Percentiles rank a stretch among this genome's conserved stretches.
Conservation (phyloP, 2,113 vertebrate species). For the Lophochroa leadbeateri region DNA sequence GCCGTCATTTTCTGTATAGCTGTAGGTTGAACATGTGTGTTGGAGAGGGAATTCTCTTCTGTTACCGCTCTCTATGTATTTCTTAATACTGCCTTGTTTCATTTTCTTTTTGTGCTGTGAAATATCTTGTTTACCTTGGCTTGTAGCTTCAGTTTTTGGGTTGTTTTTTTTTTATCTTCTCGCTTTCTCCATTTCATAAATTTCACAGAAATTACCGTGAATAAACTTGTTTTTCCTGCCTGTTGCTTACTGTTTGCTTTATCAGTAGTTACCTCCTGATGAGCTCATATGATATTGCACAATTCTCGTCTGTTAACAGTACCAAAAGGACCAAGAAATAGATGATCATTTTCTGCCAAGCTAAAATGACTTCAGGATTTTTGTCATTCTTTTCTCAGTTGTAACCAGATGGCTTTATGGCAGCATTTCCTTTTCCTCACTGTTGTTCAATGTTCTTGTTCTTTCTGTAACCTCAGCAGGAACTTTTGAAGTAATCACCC, state of each 20-base stretch:
- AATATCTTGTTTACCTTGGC: not conserved
- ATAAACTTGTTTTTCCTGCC: not conserved
- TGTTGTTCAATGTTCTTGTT: not conserved
- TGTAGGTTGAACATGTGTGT: not conserved
- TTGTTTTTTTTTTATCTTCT: not conserved
- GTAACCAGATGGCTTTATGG: not conserved
- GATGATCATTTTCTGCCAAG: not conserved
- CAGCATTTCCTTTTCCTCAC: not conserved
- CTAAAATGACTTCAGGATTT: not conserved
- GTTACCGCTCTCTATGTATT: not conserved
- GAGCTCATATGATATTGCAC: not conserved
- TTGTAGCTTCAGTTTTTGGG: not conserved
- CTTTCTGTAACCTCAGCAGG: not conserved
- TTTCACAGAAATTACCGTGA: not conserved
- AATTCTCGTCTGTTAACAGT: not conserved
- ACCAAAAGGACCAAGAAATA: not conserved
- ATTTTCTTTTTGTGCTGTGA: not conserved
- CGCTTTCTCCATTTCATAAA: not conserved
- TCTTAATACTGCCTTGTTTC: not conserved
- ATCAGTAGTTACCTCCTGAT: not conserved
- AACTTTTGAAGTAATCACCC: not conserved
- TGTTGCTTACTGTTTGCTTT: not conserved
- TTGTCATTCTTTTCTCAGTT: conserved; percentile 1
- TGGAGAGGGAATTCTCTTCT: not conserved
- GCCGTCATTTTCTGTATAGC: not conserved